A percentile compares a stretch with the other conserved stretches of the same genome.
Conservation (phyloP, 1,140 invertebrate genomes). For the Trissolcus basalis region DNA sequence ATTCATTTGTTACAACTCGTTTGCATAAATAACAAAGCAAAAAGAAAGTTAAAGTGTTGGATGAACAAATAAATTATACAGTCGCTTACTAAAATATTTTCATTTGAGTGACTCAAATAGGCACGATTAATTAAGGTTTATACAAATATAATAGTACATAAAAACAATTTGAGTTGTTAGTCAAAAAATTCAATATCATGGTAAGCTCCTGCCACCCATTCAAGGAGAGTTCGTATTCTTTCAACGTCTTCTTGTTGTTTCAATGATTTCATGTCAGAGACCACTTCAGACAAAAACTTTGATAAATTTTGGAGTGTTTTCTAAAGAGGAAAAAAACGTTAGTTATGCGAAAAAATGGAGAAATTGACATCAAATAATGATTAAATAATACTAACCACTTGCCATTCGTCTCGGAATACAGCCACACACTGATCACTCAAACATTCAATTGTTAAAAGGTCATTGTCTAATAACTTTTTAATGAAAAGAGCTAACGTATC, state of each 20-base stretch:
- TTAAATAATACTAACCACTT: conserved; percentile 63
- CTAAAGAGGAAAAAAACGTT: conserved; percentile 52
- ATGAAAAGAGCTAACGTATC: conserved; percentile 65
- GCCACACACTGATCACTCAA: conserved; percentile 73
- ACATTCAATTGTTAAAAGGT: conserved; percentile 68
- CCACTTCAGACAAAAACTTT: conserved; percentile 67
- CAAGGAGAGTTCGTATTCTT: conserved; percentile 66
- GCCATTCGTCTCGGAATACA: conserved; percentile 74
- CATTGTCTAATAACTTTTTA: conserved; percentile 64
- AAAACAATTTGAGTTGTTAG: conserved; percentile 8
- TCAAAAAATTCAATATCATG: conserved; percentile 65
- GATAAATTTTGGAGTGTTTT: conserved; percentile 66
- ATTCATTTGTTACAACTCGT: no score
- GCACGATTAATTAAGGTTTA: no score
- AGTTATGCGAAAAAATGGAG: conserved; percentile 9
- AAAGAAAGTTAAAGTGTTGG: no score
- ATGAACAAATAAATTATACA: no score
- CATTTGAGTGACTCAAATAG: no score
- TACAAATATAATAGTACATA: no score
- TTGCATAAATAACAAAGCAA: no score
- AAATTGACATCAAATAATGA: conserved; percentile 3
- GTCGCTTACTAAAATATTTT: no score
- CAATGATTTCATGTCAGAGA: conserved; percentile 60
- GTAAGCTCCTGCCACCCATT: conserved; percentile 68
- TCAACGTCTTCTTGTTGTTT: conserved; percentile 61